A percentile compares a stretch with the other conserved stretches of the same genome.
phyloP scores from a whole-genome alignment of 2,113 vertebrate genomes.

The Macquaria australasica region DNA sequence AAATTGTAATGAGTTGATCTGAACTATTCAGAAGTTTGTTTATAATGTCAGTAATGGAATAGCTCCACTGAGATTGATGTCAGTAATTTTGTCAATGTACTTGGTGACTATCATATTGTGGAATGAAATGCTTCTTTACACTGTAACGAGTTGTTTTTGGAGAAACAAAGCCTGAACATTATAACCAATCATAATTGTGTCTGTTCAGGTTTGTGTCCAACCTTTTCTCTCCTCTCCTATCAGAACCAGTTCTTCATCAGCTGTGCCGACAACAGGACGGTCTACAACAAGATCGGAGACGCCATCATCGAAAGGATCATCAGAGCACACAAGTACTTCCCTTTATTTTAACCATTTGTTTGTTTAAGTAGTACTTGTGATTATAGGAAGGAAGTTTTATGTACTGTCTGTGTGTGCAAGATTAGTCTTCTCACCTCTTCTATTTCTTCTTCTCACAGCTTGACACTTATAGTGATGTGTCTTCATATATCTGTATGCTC shows the following conservation, averaged over 20 bases:
- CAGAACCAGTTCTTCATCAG: conserved; percentile 99
- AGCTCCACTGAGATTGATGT: not conserved
- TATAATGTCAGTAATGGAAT: not conserved
- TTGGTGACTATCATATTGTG: not conserved
- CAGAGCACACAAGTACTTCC: conserved; percentile 92
- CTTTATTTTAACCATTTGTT: not conserved
- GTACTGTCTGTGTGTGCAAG: no score
- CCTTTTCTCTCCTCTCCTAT: conserved; percentile 23
- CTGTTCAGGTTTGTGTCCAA: not conserved
- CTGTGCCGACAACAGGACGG: conserved; percentile 92
- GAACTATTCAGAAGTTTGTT: not conserved
- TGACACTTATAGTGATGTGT: not conserved
- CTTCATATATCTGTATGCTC: conserved; percentile 12
- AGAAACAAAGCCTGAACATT: not conserved
- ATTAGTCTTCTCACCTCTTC: not conserved
- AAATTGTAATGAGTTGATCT: not conserved
- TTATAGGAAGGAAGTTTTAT: not conserved
- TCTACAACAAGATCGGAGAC: conserved; percentile 95
- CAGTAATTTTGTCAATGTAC: no score
- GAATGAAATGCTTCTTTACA: not conserved
- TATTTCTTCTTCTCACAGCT: not conserved
- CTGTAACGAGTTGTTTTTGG: not conserved
- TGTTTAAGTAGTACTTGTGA: not conserved
- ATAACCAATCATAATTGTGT: not conserved
- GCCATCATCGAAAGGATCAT: conserved; percentile 94